These are phyloP conservation scores for Calameuta pallipes DNA, from an alignment of 2,888 invertebrate species.

Conservation along the genomic window DNA sequence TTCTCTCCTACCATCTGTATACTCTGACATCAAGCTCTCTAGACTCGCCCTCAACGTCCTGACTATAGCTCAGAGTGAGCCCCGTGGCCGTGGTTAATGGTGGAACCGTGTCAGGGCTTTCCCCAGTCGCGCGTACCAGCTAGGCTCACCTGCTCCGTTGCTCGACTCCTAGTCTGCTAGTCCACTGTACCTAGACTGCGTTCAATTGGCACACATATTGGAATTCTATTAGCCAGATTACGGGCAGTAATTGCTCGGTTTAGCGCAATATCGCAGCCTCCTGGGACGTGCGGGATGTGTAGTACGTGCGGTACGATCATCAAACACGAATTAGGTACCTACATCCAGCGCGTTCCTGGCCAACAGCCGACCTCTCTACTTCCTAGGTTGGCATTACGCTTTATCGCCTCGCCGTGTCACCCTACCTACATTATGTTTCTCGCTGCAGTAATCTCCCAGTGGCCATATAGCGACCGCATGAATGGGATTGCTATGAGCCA, in stretches of 20 bases:
- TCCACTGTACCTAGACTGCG: slow-evolving; percentile 22
- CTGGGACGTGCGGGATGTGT: slow-evolving; percentile 3
- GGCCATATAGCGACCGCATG: too few species aligned
- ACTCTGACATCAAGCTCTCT: too few species aligned
- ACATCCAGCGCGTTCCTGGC: slow-evolving; percentile 2
- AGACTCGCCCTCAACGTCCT: too few species aligned
- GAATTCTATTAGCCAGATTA: slow-evolving; percentile 58
- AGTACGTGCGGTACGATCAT: slow-evolving; percentile 24
- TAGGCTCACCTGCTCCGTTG: slow-evolving; percentile 9
- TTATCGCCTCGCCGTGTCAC: too few species aligned
- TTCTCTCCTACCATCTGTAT: too few species aligned
- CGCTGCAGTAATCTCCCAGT: too few species aligned
- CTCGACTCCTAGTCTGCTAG: slow-evolving; percentile 5
- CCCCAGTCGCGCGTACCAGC: slow-evolving; percentile 43
- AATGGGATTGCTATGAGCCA: too few species aligned
- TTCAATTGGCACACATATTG: slow-evolving; percentile 59
- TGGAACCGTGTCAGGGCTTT: slow-evolving; percentile 52
- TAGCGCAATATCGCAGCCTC: slow-evolving; percentile 49
- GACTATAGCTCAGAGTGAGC: too few species aligned
- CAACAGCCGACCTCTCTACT: neutral
- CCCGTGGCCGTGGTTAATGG: slow-evolving; percentile 42
- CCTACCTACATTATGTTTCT: too few species aligned
- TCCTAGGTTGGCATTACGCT: too few species aligned
- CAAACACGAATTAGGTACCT: slow-evolving; percentile 39
- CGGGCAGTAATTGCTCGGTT: slow-evolving; percentile 54